Conservation (phyloP, 1,140 invertebrate genomes). For the Caerostris extrusa region DNA sequence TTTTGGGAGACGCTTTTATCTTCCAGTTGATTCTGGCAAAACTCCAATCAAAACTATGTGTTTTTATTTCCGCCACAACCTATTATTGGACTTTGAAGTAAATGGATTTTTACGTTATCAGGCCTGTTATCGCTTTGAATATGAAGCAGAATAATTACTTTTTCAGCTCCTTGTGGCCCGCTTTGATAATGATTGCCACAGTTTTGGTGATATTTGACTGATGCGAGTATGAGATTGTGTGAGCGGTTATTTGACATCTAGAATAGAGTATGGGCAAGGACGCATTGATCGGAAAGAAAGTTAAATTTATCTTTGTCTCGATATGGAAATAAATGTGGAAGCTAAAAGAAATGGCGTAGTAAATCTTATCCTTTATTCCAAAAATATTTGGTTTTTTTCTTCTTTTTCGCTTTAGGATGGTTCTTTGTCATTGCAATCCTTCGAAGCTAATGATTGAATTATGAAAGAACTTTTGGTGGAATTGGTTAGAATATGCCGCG, state of each 20-base stretch:
- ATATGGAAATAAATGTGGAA: conserved; percentile 1
- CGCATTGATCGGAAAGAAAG: conserved; percentile 1
- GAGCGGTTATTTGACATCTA: conserved; percentile 7
- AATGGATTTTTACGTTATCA: conserved; percentile 55
- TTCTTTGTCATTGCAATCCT: not conserved
- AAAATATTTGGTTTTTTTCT: not conserved
- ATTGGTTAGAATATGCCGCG: not conserved
- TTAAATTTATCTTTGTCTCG: conserved; percentile 39
- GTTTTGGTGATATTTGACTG: conserved; percentile 20
- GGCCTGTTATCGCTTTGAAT: conserved; percentile 51
- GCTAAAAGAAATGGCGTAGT: not conserved
- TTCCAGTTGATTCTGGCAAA: conserved; percentile 43
- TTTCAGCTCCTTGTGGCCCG: conserved; percentile 30
- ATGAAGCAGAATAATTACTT: conserved; percentile 53
- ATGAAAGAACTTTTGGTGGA: not conserved
- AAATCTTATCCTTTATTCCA: not conserved
- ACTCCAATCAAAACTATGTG: conserved; percentile 55
- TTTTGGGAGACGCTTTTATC: conserved; percentile 28
- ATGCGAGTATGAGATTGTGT: conserved; percentile 14
- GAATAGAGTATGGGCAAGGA: not conserved
- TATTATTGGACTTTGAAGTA: conserved; percentile 57
- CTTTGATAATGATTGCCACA: conserved; percentile 23
- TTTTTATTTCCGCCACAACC: conserved; percentile 44
- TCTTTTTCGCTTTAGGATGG: no score
- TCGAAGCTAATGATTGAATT: not conserved